These are phyloP conservation scores for Silurus meridionalis DNA, from an alignment of 2,113 vertebrate genomes.

Conservation along the genomic window DNA sequence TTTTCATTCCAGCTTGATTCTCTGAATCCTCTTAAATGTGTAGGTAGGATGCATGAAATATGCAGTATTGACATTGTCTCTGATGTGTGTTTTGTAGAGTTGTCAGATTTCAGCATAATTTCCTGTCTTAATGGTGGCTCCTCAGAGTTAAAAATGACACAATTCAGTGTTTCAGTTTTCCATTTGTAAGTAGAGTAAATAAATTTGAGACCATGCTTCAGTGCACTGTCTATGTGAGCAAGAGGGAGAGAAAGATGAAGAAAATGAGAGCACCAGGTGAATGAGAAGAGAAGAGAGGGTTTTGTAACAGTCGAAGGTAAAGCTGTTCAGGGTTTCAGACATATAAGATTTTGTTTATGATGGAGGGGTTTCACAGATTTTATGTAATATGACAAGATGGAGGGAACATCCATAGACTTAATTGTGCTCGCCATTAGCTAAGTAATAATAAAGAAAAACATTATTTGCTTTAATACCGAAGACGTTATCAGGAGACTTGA, in stretches of 20 bases:
- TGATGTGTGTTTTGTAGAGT: background rate
- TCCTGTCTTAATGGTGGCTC: background rate
- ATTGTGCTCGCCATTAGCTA: background rate
- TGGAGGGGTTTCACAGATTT: background rate
- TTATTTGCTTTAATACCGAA: background rate
- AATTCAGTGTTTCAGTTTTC: slow-evolving; percentile 54
- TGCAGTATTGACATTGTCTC: background rate
- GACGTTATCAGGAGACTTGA: background rate
- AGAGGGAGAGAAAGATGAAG: slow-evolving; percentile 24
- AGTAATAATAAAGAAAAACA: background rate
- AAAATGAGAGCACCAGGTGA: slow-evolving; percentile 1
- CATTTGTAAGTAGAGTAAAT: slow-evolving; percentile 65
- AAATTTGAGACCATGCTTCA: slow-evolving; percentile 66
- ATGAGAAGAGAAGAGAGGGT: slow-evolving; percentile 41
- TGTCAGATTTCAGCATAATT: background rate
- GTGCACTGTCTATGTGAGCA: slow-evolving; percentile 42
- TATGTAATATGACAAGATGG: background rate
- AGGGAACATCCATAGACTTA: background rate
- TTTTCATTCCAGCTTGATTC: background rate
- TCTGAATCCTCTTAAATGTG: background rate
- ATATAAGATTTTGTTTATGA: background rate
- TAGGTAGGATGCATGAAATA: background rate
- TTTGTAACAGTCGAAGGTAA: background rate
- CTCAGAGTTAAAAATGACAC: slow-evolving; percentile 36
- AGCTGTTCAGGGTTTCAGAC: background rate